These are phyloP conservation scores for Parnassius smintheus DNA, from an alignment of 2,888 invertebrate genomes.

Conservation along the genomic window DNA sequence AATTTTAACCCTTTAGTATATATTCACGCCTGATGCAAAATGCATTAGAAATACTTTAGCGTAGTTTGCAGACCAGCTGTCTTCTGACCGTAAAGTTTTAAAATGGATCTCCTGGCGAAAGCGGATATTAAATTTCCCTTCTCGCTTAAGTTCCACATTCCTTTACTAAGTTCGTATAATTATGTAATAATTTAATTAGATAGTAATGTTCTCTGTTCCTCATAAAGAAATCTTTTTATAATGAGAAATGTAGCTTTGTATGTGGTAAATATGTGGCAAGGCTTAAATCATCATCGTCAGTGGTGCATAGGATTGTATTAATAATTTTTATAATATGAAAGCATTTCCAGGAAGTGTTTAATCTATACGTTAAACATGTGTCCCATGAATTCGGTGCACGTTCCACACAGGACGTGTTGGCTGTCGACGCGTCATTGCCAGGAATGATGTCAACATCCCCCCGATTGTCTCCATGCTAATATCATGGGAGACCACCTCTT, in stretches of 20 bases:
- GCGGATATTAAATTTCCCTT: slow-evolving; percentile 19
- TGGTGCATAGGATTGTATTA: slow-evolving; percentile 8
- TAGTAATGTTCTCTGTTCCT: too few species aligned
- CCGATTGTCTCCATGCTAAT: slow-evolving; percentile 67
- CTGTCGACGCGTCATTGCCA: slow-evolving; percentile 51
- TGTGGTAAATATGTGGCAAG: too few species aligned
- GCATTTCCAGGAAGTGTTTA: slow-evolving; percentile 44
- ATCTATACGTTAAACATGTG: slow-evolving; percentile 27
- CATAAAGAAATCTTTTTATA: too few species aligned
- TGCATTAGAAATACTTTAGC: slow-evolving; percentile 6
- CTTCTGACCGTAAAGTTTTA: slow-evolving; percentile 15
- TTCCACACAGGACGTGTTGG: slow-evolving; percentile 62
- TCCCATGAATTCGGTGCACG: slow-evolving; percentile 56
- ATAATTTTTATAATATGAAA: slow-evolving; percentile 29
- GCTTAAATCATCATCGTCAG: too few species aligned
- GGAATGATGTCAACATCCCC: slow-evolving; percentile 56
- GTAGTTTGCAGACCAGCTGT: slow-evolving; percentile 16
- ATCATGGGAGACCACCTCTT: slow-evolving; percentile 51
- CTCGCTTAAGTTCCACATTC: not conserved
- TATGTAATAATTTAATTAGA: not conserved
- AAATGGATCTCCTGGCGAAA: slow-evolving; percentile 10
- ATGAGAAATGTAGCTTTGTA: too few species aligned
- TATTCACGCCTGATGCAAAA: slow-evolving; percentile 3
- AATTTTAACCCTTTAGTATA: not conserved
- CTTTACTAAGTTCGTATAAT: slow-evolving; percentile 6